phyloP scores from a whole-genome alignment of 2,888 invertebrate genomes.

The Monopis laevigella region DNA sequence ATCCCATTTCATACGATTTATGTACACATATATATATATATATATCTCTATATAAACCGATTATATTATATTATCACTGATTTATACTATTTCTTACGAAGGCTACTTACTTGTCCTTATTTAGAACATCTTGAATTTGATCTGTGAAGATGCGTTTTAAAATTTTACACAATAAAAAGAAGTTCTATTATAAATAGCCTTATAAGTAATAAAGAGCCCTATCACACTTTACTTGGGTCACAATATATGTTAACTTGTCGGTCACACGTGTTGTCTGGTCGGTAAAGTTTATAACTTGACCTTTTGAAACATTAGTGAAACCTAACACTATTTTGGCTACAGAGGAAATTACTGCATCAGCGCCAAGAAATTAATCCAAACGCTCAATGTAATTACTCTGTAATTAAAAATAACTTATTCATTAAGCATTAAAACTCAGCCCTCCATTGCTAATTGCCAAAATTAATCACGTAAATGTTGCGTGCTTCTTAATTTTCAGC shows the following conservation, averaged over 20 bases:
- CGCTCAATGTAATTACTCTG: conserved; percentile 40
- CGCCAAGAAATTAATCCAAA: conserved; percentile 3
- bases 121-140: too few species aligned
- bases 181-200: background rate
- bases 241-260: background rate
- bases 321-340: background rate
- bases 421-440: conserved; percentile 35
- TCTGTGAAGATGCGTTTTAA: too few species aligned
- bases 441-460: conserved; percentile 39
- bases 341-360: conserved; percentile 1
- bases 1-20: too few species aligned
- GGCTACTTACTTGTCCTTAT: too few species aligned
- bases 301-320: background rate
- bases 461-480: conserved; percentile 60
- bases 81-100: too few species aligned
- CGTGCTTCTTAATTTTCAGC: conserved; percentile 55
- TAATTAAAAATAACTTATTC: conserved; percentile 67
- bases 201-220: too few species aligned
- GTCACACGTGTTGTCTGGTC: background rate
- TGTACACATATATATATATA: too few species aligned
- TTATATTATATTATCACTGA: too few species aligned
- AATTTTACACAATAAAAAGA: too few species aligned
- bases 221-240: too few species aligned
- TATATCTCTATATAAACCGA: too few species aligned
- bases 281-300: background rate